Evolutionary conservation across 2,888 invertebrate species (phyloP), one percentile per base, ranked within the genome.

Genomic region (Cataglyphis albicans): DNA sequence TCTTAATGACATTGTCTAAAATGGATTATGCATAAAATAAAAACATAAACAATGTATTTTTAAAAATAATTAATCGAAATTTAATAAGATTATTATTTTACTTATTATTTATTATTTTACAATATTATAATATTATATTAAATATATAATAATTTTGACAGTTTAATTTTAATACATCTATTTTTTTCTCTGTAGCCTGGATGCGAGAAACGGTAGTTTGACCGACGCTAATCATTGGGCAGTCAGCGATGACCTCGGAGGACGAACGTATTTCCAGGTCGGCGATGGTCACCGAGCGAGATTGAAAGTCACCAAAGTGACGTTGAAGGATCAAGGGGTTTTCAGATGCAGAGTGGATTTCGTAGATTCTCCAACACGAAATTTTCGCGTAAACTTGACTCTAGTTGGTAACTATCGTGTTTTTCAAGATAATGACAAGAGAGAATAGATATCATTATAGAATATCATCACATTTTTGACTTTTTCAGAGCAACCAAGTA

Each of bases 301-400:
- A 89, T 95, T 98, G 64, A 96, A 97, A 88, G 96, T 98, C 89
- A 96, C 97, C 92, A 96, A 97, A 91, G 97, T 98, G 83, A 96
- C 96, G 81, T 94, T 95, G 63, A 96, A 96, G 38, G 98, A 98
- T 91, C 97, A 98, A 90, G 98, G 98, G 3, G 95, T 98, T 59
- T 98, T 98, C 94, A 96, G 98, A 82, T 98, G 98, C 94, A 96
- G 98, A 89, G 97, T 98, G 88, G 98, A 98, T 95, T 98, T 98
- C 93, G 96, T 97, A 85, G 97, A 98, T 94, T 97, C 98, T 0
- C 98, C 98, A 0, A 98, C 98, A 0, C 96, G 97, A 91, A 98
- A 98, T 95, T 98, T 97, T 92, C 96, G 97, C 92, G 97, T 98
- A 92, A 98, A 98, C 94, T 96, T 98, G 90, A 98, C 98, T 90